phyloP scores from a whole-genome alignment of 2,797 vertebrate genomes.

The Melanotaenia parkinsoni region DNA sequence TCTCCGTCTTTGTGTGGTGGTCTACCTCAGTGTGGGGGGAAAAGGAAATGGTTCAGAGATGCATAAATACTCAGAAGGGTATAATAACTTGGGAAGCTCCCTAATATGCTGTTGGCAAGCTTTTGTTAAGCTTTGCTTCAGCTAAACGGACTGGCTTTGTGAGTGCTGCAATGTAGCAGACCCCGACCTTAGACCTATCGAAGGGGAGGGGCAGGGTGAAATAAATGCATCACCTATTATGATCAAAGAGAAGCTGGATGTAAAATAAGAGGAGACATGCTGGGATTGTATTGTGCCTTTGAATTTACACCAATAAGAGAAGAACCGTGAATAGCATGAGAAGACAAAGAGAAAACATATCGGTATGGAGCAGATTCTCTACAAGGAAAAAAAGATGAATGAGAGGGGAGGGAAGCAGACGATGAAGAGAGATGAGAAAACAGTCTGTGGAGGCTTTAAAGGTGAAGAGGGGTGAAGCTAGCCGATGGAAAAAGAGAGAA shows the following conservation, averaged over 20 bases:
- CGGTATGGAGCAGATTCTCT: conserved; percentile 35
- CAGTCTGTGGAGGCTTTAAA: conserved; percentile 65
- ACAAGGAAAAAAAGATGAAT: conserved; percentile 56
- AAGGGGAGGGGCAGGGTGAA: not conserved
- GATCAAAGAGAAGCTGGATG: conserved; percentile 14
- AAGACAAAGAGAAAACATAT: conserved; percentile 31
- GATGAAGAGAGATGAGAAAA: conserved; percentile 61
- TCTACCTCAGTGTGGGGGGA: conserved; percentile 15
- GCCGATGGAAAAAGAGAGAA: conserved; percentile 45
- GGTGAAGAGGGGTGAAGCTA: conserved; percentile 69
- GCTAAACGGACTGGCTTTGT: conserved; percentile 36
- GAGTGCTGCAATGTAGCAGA: conserved; percentile 30
- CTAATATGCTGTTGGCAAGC: conserved; percentile 37
- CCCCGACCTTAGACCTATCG: conserved; percentile 50
- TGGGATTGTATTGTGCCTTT: conserved; percentile 12
- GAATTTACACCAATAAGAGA: conserved; percentile 12
- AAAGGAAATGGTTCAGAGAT: conserved; percentile 8
- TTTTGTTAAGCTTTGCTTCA: conserved; percentile 43
- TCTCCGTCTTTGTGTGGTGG: conserved; percentile 12
- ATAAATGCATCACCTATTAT: conserved; percentile 12
- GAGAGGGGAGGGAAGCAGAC: conserved; percentile 36
- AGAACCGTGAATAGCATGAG: conserved; percentile 12
- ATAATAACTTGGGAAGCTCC: conserved; percentile 36
- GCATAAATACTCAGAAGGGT: conserved; percentile 31
- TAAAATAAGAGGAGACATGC: conserved; percentile 24